Evolutionary conservation across 1,140 invertebrate species (phyloP), one percentile per base, ranked within the genome.

Genomic region (Drosophila busckii): DNA sequence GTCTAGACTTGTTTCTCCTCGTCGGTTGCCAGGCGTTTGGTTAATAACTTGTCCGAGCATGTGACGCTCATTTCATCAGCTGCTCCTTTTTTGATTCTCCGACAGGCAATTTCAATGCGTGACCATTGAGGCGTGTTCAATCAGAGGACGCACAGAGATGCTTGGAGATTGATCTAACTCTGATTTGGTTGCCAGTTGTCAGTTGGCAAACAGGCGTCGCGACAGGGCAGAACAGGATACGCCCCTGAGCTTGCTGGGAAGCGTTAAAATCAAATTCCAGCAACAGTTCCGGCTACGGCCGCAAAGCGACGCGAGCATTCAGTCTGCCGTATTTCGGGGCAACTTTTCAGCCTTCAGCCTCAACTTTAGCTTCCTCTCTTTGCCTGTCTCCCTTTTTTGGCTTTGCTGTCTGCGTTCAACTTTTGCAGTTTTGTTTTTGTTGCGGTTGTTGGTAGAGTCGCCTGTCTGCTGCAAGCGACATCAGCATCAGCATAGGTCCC

Each of bases 221-320:
- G 35, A n/a, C n/a, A 32, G n/a, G 26, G 29, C 20, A 32, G 53
- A 56, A 13, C 16, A 23, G 8, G 5, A 12, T n/a, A n/a, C n/a
- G n/a, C n/a, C n/a, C n/a, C n/a, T n/a, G n/a, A n/a, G 19, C 49
- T 55, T 17, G 9, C 12, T 23, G 23, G 69, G 41, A 67, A 59
- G 73, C 63, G 73, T 54, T 54, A 64, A 73, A 80, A 80, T 80
- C 68, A 80, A 80, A 80, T 80, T 73, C 54, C 9, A 34, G 26
- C 26, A 26, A 42, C 64, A 69, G 70, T 65, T 75, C 54, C 54
- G 70, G 34, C 38, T 48, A 26, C 34, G 44, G 54, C 22, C 48
- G 46, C 23, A 29, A 52, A 17, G 53, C 52, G 31, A 31, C 40
- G 38, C 54, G 45, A 38, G 35, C n/a, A 41, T 13, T 55, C 58